Evolutionary conservation across 2,888 invertebrate genomes (phyloP).

Genomic region (Lasioglossum leucozonium): DNA sequence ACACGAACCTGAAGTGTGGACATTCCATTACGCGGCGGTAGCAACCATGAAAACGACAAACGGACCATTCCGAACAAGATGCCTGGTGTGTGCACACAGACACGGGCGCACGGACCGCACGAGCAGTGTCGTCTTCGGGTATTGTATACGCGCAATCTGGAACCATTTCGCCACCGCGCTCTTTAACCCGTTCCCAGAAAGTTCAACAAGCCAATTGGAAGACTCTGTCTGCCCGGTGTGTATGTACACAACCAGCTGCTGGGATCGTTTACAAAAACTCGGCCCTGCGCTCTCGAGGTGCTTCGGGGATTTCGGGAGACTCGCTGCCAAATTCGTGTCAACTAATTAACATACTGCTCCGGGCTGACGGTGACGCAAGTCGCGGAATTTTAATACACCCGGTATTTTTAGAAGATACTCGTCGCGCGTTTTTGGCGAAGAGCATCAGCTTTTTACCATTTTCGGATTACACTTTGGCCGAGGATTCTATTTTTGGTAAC

Average conservation of each 20-base stretch:
- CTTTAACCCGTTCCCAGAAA: conserved; percentile 41
- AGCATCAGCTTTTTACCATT: background rate
- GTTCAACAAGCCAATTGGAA: conserved; percentile 34
- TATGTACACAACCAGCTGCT: conserved; percentile 54
- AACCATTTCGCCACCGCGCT: conserved; percentile 29
- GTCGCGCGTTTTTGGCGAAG: background rate
- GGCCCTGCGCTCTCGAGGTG: conserved; percentile 47
- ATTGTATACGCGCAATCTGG: conserved; percentile 25
- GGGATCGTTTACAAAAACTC: conserved; percentile 75
- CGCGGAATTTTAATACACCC: background rate
- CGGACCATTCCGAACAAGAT: conserved; percentile 43
- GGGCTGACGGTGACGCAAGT: background rate
- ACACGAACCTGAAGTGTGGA: conserved; percentile 66
- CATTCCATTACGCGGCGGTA: conserved; percentile 78
- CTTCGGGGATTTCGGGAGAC: conserved; percentile 28
- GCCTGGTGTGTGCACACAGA: conserved; percentile 18
- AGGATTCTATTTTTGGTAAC: background rate
- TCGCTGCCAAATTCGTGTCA: conserved; percentile 34
- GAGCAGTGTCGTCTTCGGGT: conserved; percentile 19
- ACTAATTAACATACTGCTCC: conserved; percentile 40
- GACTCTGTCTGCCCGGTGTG: conserved; percentile 50
- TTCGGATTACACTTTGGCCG: background rate
- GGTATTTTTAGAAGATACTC: background rate
- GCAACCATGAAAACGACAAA: conserved; percentile 66
- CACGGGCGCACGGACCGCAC: background rate